Conservation (phyloP, 2,797 vertebrate species). For the Tinamus major region DNA sequence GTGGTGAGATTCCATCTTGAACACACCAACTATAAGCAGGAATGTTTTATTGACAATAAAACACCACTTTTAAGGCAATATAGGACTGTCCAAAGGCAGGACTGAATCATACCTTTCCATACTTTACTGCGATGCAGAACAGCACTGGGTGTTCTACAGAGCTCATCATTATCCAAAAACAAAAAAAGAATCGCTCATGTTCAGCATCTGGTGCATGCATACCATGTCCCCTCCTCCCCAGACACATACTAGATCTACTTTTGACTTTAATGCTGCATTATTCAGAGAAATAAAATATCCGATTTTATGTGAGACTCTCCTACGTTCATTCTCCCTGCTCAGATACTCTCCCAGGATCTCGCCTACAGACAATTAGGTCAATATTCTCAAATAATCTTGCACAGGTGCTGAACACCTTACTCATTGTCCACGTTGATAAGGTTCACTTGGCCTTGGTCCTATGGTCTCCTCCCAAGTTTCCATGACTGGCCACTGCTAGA, state of each 20-base stretch:
- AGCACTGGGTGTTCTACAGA: not conserved
- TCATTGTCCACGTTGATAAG: not conserved
- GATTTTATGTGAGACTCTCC: fast-evolving
- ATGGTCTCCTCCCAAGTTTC: not conserved
- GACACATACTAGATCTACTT: not conserved
- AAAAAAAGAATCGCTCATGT: not conserved
- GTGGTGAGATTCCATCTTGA: not conserved
- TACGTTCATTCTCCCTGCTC: not conserved
- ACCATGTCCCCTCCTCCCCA: not conserved
- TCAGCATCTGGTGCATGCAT: not conserved
- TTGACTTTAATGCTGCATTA: not conserved
- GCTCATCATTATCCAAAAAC: not conserved
- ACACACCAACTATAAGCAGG: not conserved
- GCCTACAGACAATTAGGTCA: not conserved
- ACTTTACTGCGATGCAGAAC: not conserved
- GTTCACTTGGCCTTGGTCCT: not conserved
- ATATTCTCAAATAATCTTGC: not conserved
- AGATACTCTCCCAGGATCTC: not conserved
- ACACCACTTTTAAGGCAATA: not conserved
- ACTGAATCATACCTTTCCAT: not conserved
- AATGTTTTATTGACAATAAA: not conserved
- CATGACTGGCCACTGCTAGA: not conserved
- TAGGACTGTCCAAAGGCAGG: not conserved
- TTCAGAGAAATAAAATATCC: not conserved
- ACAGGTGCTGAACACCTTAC: not conserved